phyloP scores from a whole-genome alignment of 2,113 vertebrate species.

The Tachycineta bicolor region DNA sequence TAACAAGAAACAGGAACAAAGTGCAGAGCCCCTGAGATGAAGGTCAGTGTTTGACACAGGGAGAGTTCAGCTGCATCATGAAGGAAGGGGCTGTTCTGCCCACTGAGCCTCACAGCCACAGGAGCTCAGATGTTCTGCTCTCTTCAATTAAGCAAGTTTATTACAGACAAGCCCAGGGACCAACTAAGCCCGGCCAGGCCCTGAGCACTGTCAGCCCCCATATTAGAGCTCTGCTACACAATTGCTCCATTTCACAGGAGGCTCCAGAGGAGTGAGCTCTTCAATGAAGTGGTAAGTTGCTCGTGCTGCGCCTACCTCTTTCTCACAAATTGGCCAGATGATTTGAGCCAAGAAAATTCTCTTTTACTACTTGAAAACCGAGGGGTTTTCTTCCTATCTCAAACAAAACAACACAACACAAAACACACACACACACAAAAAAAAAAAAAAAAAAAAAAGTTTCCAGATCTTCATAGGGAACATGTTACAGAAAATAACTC shows the following conservation, averaged over 20 bases:
- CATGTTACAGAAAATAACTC: not conserved
- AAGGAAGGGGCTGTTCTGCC: not conserved
- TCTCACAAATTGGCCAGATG: not conserved
- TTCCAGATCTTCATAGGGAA: not conserved
- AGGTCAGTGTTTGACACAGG: slow-evolving; percentile 14
- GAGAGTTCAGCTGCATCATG: not conserved
- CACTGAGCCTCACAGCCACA: not conserved
- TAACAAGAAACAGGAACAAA: slow-evolving; percentile 66
- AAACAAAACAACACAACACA: not conserved
- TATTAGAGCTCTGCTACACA: not conserved
- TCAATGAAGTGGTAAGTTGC: not conserved
- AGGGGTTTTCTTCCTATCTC: not conserved
- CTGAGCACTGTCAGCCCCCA: not conserved
- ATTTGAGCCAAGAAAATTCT: not conserved
- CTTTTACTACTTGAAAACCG: not conserved
- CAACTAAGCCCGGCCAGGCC: not conserved
- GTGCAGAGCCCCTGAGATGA: slow-evolving; percentile 36
- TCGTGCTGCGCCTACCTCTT: not conserved
- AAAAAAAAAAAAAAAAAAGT: not conserved
- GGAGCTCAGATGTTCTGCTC: not conserved
- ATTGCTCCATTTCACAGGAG: not conserved
- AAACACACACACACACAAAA: not conserved
- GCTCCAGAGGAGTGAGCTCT: not conserved
- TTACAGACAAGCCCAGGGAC: not conserved
- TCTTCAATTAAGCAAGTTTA: not conserved